phyloP scores from a whole-genome alignment of 2,113 vertebrate species.

The Tretioscincus oriximinensis region DNA sequence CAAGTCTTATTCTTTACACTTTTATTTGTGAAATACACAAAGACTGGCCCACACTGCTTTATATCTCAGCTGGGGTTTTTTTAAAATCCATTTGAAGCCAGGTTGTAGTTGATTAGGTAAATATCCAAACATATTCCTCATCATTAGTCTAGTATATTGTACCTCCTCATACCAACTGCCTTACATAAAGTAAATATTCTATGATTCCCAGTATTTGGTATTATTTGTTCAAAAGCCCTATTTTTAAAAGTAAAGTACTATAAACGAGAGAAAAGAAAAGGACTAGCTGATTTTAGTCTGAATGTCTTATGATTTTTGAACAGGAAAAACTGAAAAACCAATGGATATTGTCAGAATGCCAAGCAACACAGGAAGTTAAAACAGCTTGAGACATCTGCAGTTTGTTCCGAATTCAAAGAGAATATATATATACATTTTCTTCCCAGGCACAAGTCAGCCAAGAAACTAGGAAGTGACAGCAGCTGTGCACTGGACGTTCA shows the following conservation, averaged over 20 bases:
- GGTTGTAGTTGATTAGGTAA: not conserved
- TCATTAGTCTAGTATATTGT: too few species aligned
- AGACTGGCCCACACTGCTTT: not conserved
- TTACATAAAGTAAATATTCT: not conserved
- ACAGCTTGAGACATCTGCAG: not conserved
- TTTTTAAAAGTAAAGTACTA: not conserved
- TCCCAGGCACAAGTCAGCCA: slow-evolving; percentile 33
- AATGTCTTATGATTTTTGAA: not conserved
- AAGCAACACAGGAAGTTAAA: slow-evolving; percentile 7
- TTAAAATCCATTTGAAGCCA: not conserved
- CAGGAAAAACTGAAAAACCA: not conserved
- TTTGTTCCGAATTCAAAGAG: slow-evolving; percentile 19
- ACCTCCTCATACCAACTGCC: not conserved
- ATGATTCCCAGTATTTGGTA: not conserved
- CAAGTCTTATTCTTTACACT: not conserved
- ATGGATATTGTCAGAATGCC: slow-evolving; percentile 22
- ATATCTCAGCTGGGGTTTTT: not conserved
- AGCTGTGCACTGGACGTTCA: not conserved
- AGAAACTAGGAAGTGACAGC: slow-evolving; percentile 54
- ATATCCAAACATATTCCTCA: not conserved
- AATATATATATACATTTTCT: slow-evolving; percentile 37
- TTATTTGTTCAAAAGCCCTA: not conserved
- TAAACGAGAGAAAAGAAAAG: slow-evolving; percentile 18
- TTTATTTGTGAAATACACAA: not conserved
- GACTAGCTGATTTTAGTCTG: slow-evolving; percentile 14